Conservation (phyloP, 1,140 invertebrate species). For the Drosophila nikananu region DNA sequence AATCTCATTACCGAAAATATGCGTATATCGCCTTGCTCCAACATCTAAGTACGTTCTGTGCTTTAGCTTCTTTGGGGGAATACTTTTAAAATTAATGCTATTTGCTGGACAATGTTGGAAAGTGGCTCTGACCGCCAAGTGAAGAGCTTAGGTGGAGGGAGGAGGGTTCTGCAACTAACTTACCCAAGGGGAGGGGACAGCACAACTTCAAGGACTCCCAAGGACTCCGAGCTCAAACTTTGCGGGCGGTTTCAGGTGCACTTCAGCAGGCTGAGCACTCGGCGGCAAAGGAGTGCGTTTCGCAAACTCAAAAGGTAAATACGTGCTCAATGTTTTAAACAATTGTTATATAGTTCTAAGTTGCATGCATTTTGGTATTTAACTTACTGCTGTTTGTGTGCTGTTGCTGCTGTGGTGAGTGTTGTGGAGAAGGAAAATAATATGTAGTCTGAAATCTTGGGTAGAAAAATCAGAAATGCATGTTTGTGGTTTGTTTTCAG, state of each 20-base stretch:
- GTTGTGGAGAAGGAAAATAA: conserved; percentile 27
- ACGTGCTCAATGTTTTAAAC: conserved; percentile 17
- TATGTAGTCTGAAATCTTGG: conserved; percentile 21
- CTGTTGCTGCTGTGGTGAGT: conserved; percentile 22
- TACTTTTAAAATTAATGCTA: conserved; percentile 27
- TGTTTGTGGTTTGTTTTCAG: conserved; percentile 75
- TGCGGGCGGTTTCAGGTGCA: conserved; percentile 48
- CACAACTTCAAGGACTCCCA: conserved; percentile 22
- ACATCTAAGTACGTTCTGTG: conserved; percentile 8
- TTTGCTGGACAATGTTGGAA: conserved; percentile 56
- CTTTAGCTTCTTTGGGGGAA: conserved; percentile 13
- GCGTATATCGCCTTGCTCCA: not conserved
- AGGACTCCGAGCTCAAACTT: conserved; percentile 52
- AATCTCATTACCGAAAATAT: conserved; percentile 22
- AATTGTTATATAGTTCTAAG: conserved; percentile 8
- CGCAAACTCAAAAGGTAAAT: conserved; percentile 19
- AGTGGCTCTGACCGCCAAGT: conserved; percentile 39
- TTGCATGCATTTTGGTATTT: conserved; percentile 2
- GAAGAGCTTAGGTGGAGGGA: conserved; percentile 22
- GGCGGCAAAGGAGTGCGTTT: not conserved
- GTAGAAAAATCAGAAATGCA: conserved; percentile 75
- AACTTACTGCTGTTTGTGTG: conserved; percentile 56
- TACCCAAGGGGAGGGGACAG: conserved; percentile 8
- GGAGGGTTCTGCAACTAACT: conserved; percentile 17
- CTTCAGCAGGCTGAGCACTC: conserved; percentile 27